Evolutionary conservation across 2,113 vertebrate species (phyloP).

Genomic region (Eurystomus gularis): DNA sequence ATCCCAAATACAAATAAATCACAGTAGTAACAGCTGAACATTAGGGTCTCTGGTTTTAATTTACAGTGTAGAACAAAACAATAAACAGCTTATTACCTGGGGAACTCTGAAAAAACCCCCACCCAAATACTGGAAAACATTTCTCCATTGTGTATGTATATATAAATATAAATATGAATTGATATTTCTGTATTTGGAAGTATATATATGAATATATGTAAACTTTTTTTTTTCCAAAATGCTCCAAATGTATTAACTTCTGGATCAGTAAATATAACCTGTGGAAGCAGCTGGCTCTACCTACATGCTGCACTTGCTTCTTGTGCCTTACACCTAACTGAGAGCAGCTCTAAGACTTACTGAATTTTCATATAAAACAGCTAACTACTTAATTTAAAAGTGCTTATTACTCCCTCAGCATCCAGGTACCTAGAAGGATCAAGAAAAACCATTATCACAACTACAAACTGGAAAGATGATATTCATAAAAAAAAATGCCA

Average conservation of each 20-base stretch:
- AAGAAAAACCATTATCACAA: neutral
- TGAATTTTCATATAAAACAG: neutral
- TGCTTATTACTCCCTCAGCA: neutral
- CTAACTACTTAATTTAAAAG: neutral
- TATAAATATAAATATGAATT: neutral
- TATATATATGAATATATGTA: neutral
- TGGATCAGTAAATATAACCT: neutral
- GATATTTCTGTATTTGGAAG: neutral
- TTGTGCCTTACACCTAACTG: neutral
- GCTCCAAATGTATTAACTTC: neutral
- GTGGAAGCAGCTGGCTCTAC: neutral
- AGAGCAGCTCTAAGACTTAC: neutral
- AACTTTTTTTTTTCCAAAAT: neutral
- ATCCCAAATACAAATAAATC: conserved; percentile 14
- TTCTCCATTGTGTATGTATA: neutral
- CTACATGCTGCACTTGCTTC: neutral
- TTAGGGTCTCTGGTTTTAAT: neutral
- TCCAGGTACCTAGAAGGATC: neutral
- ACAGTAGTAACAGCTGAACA: neutral
- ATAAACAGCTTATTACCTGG: neutral
- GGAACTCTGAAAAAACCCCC: neutral
- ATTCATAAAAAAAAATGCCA: neutral
- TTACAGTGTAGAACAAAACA: neutral
- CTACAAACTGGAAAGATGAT: neutral
- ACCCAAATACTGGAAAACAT: neutral